Evolutionary conservation across 2,797 vertebrate species (phyloP), one percentile per base, ranked within the genome.

Genomic region (Helostoma temminkii): DNA sequence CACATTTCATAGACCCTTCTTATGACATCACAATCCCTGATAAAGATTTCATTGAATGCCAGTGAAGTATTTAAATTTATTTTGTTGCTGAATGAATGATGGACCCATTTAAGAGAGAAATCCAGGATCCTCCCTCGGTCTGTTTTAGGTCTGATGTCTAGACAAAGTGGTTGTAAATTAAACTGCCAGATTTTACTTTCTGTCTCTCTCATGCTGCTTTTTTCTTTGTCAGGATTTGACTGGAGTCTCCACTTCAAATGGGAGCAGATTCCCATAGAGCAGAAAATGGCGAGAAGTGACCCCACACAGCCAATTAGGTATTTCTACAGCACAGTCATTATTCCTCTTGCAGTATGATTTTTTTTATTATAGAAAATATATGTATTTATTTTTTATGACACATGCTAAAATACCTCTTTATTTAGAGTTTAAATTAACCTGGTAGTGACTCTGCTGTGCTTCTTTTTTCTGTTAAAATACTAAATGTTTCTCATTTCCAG

Each of bases 221-320:
- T 45, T 8, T 43, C 39, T 15, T 41, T 18, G 1, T n/a, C 89
- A 99, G 98, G 98, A 0, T 99, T 99, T 66, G 98, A 99, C 92
- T 99, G 98, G 98, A 99, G 97, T 84, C 95, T 99, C 72, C 97
- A 99, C 83, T 99, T 99, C 80, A 99, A 99, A 80, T 99, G 98
- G 98, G 98, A 99, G 54, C 97, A 99, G 93, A 98, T 99, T 89
- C 96, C 98, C 9, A 95, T 98, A 56, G 98, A 99, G 82, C 98
- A 99, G 94, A 98, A 98, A 88, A 97, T 98, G 95, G 95, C 96
- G 19, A 93, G 97, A 81, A 96, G 94, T 22, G 96, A 98, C 76
- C 97, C 98, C 46, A 99, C 97, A 9, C 95, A 94, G 78, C 91
- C 97, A 50, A 99, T 99, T 88, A 96, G 98, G 98, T 98, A 73